These are phyloP conservation scores for Gadus chalcogrammus DNA, from an alignment of 2,113 vertebrate species.

Conservation along the genomic window DNA sequence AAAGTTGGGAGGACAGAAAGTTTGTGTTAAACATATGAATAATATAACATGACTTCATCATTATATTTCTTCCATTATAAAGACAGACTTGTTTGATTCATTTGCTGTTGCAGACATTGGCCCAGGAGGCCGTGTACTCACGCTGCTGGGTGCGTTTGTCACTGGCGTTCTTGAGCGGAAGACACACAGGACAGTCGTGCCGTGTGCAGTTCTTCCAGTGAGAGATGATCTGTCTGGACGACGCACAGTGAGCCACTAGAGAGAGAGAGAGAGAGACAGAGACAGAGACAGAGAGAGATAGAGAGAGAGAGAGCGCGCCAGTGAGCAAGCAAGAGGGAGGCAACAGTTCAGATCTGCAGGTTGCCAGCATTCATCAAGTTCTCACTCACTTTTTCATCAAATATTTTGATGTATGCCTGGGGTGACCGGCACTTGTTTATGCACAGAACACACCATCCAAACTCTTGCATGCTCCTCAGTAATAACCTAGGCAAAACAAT, in stretches of 20 bases:
- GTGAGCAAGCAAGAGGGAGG: neutral
- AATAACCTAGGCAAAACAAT: too few species aligned
- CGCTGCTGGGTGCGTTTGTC: constrained; percentile 76
- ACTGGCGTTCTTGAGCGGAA: constrained; percentile 75
- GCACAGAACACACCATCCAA: too few species aligned
- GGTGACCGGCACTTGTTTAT: too few species aligned
- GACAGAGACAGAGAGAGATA: neutral
- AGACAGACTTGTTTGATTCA: too few species aligned
- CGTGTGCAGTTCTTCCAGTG: constrained; percentile 83
- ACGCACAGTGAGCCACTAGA: constrained; percentile 97
- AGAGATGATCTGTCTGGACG: constrained; percentile 98
- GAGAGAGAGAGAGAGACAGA: constrained; percentile 42
- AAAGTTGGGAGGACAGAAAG: too few species aligned
- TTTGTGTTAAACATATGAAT: too few species aligned
- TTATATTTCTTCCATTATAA: too few species aligned
- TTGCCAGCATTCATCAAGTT: neutral
- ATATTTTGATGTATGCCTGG: too few species aligned
- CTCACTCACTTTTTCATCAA: too few species aligned
- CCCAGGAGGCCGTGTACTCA: constrained; percentile 49
- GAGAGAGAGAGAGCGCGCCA: too few species aligned
- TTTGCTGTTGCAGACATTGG: constrained; percentile 60
- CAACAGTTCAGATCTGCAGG: neutral
- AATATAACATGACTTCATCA: too few species aligned
- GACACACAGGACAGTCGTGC: constrained; percentile 76
- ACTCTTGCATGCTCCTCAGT: too few species aligned